phyloP scores from a whole-genome alignment of 2,797 vertebrate genomes.

The Sebastes oblongus region DNA sequence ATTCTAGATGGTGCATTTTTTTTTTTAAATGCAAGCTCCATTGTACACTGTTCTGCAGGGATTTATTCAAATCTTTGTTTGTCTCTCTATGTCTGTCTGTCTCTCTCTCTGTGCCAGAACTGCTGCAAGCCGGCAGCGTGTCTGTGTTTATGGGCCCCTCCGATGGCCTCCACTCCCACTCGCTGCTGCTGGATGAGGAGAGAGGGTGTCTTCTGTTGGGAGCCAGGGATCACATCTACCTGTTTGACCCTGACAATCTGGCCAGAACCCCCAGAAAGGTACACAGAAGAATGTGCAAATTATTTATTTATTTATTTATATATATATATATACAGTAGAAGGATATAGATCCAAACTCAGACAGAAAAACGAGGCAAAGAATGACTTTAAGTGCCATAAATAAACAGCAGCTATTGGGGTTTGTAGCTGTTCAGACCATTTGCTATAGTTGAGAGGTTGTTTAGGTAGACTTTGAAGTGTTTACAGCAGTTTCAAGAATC shows the following conservation, averaged over 20 bases:
- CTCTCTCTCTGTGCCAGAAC: slow-evolving; percentile 82
- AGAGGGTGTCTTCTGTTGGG: slow-evolving; percentile 89
- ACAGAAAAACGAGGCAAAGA: background rate
- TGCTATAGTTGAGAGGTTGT: slow-evolving; percentile 26
- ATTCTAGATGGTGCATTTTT: slow-evolving; percentile 14
- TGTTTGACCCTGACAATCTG: slow-evolving; percentile 90
- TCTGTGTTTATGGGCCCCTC: slow-evolving; percentile 89
- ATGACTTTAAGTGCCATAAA: background rate
- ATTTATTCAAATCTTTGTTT: slow-evolving; percentile 57
- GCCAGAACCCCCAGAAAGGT: slow-evolving; percentile 93
- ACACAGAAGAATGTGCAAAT: slow-evolving; percentile 16
- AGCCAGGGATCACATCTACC: slow-evolving; percentile 92
- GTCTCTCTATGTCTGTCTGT: slow-evolving; percentile 70
- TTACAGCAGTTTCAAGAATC: slow-evolving; percentile 34
- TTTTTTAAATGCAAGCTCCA: slow-evolving; percentile 1
- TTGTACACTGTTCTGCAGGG: background rate
- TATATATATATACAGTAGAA: background rate
- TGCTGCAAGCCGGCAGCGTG: slow-evolving; percentile 92
- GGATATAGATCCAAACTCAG: background rate
- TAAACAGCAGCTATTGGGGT: background rate
- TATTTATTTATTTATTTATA: background rate
- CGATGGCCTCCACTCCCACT: slow-evolving; percentile 92
- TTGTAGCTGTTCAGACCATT: background rate
- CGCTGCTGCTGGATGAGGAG: slow-evolving; percentile 95
- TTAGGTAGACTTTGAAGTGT: slow-evolving; percentile 40